Evolutionary conservation across 2,113 vertebrate genomes (phyloP).

Genomic region (Chionis minor): DNA sequence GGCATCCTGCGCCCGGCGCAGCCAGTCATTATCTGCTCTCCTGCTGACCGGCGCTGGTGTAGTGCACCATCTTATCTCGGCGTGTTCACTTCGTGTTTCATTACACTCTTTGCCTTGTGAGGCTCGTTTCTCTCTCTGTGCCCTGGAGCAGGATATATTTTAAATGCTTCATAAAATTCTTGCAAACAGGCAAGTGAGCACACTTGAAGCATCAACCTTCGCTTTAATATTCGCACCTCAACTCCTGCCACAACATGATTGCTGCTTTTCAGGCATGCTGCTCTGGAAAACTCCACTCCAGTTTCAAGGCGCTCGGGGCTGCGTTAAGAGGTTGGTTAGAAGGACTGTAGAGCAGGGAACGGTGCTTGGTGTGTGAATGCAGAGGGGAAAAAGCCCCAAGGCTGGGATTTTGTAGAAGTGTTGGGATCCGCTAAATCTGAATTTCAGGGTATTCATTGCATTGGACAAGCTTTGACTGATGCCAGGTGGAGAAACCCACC

Average conservation of each 20-base stretch:
- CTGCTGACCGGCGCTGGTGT: not conserved
- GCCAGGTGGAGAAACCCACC: not conserved
- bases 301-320: not conserved
- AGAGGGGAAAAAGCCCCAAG: not conserved
- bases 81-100: conserved; percentile 13
- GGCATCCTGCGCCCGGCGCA: fast-evolving
- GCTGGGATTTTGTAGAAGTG: not conserved
- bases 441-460: not conserved
- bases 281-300: not conserved
- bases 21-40: not conserved
- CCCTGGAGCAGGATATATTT: not conserved
- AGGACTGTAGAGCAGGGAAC: not conserved
- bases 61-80: not conserved
- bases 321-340: not conserved
- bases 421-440: not conserved
- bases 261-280: not conserved
- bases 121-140: not conserved
- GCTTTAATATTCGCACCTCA: not conserved
- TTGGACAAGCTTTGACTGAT: not conserved
- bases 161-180: conserved; percentile 28
- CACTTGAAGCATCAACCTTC: not conserved
- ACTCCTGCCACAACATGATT: not conserved
- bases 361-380: not conserved
- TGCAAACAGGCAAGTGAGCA: not conserved
- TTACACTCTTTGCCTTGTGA: not conserved